A percentile compares a stretch with the other conserved stretches of the same genome.
Evolutionary conservation across 1,140 invertebrate genomes (phyloP).

Genomic region (Lethocerus indicus): DNA sequence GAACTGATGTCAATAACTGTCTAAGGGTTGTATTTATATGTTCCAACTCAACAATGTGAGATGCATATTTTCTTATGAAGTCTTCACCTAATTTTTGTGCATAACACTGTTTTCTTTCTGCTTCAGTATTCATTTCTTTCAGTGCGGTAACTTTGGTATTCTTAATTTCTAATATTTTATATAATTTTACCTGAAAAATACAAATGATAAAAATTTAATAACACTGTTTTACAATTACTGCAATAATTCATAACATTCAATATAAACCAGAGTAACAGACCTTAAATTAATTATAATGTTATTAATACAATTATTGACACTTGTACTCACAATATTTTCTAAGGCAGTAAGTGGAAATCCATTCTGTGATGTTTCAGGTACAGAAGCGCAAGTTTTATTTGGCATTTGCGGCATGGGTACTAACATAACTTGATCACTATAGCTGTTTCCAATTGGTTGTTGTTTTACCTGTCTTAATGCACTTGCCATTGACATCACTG

Average conservation of each 20-base stretch:
- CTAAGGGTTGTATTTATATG: constrained; percentile 79
- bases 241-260: too few relatives aligned
- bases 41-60: constrained; percentile 77
- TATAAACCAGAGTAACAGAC: not conserved
- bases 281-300: not conserved
- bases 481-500: constrained; percentile 21
- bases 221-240: too few relatives aligned
- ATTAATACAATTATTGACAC: constrained; percentile 1
- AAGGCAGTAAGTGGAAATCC: constrained; percentile 73
- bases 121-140: constrained; percentile 78
- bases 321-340: constrained; percentile 55
- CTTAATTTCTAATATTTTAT: constrained; percentile 72
- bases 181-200: constrained; percentile 40
- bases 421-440: too few relatives aligned
- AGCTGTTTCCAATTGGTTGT: too few relatives aligned
- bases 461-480: constrained; percentile 7
- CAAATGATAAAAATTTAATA: too few relatives aligned
- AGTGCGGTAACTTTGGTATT: constrained; percentile 62
- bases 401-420: not conserved
- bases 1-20: constrained; percentile 63
- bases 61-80: constrained; percentile 80
- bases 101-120: constrained; percentile 70
- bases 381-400: not conserved
- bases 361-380: constrained; percentile 3
- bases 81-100: constrained; percentile 58